Conservation (phyloP, 2,797 vertebrate species). For the Hephaestus fuliginosus region DNA sequence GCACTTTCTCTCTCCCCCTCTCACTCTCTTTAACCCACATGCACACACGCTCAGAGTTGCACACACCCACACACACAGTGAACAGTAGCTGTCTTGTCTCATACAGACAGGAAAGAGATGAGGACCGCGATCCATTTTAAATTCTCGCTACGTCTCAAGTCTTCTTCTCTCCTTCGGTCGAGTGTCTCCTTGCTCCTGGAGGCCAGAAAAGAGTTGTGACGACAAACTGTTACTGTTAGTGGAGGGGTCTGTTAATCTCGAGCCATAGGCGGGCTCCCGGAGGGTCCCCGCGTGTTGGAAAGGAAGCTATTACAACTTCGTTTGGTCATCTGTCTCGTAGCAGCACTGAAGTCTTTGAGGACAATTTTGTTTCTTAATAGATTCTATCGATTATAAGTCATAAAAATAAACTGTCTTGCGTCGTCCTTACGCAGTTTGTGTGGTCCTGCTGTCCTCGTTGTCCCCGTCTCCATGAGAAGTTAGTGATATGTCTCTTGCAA, state of each 20-base stretch:
- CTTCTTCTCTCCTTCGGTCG: constrained; percentile 61
- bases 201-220: constrained; percentile 45
- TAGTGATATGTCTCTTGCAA: constrained; percentile 1
- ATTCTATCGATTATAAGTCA: constrained; percentile 73
- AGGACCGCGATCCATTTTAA: constrained; percentile 77
- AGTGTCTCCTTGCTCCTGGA: constrained; percentile 66
- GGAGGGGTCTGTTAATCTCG: constrained; percentile 57
- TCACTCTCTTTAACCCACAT: constrained; percentile 57
- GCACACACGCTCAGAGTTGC: constrained; percentile 27
- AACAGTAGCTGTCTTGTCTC: constrained; percentile 84
- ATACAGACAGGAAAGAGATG: constrained; percentile 77
- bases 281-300: constrained; percentile 20
- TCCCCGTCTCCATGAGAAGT: constrained; percentile 30
- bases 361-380: constrained; percentile 57
- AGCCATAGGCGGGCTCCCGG: constrained; percentile 43
- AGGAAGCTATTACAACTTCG: constrained; percentile 48
- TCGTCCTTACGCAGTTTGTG: constrained; percentile 11
- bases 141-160: constrained; percentile 75
- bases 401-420: constrained; percentile 48
- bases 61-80: constrained; percentile 45
- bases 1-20: constrained; percentile 73
- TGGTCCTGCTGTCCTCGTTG: constrained; percentile 33
- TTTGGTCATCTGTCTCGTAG: constrained; percentile 45
- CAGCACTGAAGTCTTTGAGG: constrained; percentile 33
- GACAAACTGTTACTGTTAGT: constrained; percentile 51